A percentile compares a stretch with the other conserved stretches of the same genome.
Evolutionary conservation across 2,113 vertebrate species (phyloP).

Genomic region (Urocynchramus pylzowi): DNA sequence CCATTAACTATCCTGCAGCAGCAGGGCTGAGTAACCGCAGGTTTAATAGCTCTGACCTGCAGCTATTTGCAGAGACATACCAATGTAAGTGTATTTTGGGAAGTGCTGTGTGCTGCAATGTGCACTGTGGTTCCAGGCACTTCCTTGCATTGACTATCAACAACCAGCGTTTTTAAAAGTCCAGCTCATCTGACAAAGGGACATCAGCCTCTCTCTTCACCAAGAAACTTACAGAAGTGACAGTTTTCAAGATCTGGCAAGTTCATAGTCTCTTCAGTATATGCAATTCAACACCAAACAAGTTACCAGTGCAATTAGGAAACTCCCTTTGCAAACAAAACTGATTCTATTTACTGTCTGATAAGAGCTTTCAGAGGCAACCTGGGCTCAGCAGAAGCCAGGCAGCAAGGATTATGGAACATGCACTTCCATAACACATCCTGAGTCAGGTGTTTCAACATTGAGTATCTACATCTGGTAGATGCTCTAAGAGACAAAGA

Average conservation of each 20-base stretch:
- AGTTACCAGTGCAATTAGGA: neutral
- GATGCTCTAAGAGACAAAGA: neutral
- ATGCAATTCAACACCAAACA: neutral
- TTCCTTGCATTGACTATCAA: neutral
- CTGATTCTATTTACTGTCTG: neutral
- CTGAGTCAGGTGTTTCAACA: neutral
- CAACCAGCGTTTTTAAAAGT: neutral
- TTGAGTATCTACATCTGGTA: neutral
- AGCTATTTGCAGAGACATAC: neutral
- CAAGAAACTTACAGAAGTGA: neutral
- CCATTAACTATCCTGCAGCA: neutral
- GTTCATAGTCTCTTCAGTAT: neutral
- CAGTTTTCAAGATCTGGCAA: neutral
- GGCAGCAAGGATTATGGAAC: neutral
- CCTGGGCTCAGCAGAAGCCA: neutral
- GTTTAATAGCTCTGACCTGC: neutral
- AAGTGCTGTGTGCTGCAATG: neutral
- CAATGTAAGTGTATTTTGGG: neutral
- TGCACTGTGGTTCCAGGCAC: neutral
- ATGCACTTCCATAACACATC: neutral
- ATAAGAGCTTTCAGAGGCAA: neutral
- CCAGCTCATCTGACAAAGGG: neutral
- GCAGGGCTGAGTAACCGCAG: neutral
- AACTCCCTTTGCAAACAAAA: constrained; percentile 1
- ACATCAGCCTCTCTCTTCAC: neutral